Conservation (phyloP, 2,113 vertebrate genomes). For the Colossoma macropomum region DNA sequence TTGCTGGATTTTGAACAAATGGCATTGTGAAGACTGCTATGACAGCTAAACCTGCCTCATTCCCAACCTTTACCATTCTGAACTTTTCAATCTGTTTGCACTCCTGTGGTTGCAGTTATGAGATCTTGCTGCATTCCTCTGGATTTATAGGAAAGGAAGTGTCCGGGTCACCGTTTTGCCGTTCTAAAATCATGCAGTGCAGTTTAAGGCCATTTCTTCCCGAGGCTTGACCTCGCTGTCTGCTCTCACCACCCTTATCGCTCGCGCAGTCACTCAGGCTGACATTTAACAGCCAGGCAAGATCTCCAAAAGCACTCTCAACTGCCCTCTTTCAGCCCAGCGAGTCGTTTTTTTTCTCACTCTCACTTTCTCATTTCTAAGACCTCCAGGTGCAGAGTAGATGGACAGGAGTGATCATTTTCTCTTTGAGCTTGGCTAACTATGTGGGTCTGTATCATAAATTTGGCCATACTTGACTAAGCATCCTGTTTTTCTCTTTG, state of each 20-base stretch:
- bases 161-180: background rate
- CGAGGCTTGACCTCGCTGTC: background rate
- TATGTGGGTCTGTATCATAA: slow-evolving; percentile 9
- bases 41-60: too few species aligned
- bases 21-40: too few species aligned
- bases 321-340: slow-evolving; percentile 1
- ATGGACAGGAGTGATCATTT: slow-evolving; percentile 5
- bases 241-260: slow-evolving; percentile 24
- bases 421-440: slow-evolving; percentile 1
- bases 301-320: slow-evolving; percentile 22
- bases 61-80: background rate
- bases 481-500: slow-evolving; percentile 38
- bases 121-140: background rate
- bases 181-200: too few species aligned
- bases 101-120: background rate
- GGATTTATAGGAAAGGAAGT: background rate
- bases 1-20: too few species aligned
- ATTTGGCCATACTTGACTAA: background rate
- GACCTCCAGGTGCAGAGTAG: slow-evolving; percentile 9
- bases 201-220: background rate
- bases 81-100: background rate
- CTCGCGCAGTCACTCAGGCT: slow-evolving; percentile 16
- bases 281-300: slow-evolving; percentile 20
- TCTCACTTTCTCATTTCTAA: slow-evolving; percentile 33
- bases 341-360: background rate